Percentiles rank a stretch among this genome's conserved stretches.
Conservation (phyloP, 2,797 vertebrate species). For the Crocodylus rhombifer region DNA sequence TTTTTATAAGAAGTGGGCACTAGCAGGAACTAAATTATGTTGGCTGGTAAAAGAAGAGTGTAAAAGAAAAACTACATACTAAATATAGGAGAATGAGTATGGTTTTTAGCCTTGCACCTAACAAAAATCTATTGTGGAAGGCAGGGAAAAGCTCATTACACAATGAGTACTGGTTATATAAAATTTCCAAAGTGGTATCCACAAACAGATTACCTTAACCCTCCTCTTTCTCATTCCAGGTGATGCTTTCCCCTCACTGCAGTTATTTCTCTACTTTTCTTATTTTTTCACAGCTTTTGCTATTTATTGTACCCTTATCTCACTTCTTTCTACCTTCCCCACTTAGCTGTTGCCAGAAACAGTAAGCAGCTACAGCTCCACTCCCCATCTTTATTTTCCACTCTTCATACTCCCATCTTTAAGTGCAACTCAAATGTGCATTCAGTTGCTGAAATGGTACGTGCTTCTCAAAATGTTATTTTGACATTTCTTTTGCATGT, state of each 20-base stretch:
- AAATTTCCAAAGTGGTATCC: background rate
- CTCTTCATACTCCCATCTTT: background rate
- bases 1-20: too few species aligned
- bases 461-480: conserved; percentile 9
- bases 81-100: background rate
- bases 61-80: background rate
- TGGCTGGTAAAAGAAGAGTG: background rate
- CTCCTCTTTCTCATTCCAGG: background rate
- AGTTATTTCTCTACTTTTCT: background rate
- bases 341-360: background rate
- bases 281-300: background rate
- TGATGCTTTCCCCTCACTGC: background rate
- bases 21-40: background rate
- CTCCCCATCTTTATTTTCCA: background rate
- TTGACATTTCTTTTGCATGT: background rate
- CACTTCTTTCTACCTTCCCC: background rate
- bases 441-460: conserved; percentile 23
- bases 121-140: background rate
- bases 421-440: conserved; percentile 17
- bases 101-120: background rate
- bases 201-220: background rate
- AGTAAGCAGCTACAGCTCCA: background rate
- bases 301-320: background rate
- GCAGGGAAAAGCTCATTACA: background rate
- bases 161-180: fast-evolving